Evolutionary conservation across 92 coral and sea anemone genomes (phyloP).

Genomic region (Hydrozoanthus gracilis): DNA sequence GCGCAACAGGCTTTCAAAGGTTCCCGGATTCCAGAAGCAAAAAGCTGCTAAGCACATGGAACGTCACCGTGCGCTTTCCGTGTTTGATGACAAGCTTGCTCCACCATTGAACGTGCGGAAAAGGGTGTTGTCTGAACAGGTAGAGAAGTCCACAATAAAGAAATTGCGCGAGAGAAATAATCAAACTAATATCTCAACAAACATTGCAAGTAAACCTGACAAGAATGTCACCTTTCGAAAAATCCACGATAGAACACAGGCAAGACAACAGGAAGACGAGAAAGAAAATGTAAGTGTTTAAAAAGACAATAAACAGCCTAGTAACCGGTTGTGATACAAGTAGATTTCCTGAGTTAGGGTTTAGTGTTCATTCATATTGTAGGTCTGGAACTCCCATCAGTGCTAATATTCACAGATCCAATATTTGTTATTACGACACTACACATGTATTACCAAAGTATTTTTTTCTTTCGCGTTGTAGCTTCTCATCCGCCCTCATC

Average conservation of each 20-base stretch:
- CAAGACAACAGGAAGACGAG: constrained; percentile 13
- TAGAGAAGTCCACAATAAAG: constrained; percentile 1
- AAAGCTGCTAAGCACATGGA: background rate
- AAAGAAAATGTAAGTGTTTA: constrained; percentile 75
- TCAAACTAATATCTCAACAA: background rate
- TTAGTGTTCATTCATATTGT: no score
- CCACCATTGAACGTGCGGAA: constrained; percentile 11
- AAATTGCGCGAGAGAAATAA: background rate
- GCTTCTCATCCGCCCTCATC: no score
- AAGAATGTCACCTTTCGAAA: constrained; percentile 28
- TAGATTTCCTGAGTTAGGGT: no score
- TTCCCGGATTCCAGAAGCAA: constrained; percentile 5
- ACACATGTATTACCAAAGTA: no score
- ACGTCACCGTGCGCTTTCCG: constrained; percentile 42
- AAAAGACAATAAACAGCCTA: background rate
- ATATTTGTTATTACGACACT: no score
- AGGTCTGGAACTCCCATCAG: background rate
- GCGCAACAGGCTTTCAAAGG: background rate
- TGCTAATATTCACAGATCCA: background rate
- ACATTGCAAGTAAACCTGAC: background rate
- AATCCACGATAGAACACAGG: constrained; percentile 10
- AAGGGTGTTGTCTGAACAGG: constrained; percentile 37
- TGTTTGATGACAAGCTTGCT: constrained; percentile 24
- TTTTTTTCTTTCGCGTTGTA: no score
- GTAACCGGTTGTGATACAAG: no score